Conservation (phyloP, 30 jellyfish, hydroid and myxozoan genomes). For the Aurelia aurita region DNA sequence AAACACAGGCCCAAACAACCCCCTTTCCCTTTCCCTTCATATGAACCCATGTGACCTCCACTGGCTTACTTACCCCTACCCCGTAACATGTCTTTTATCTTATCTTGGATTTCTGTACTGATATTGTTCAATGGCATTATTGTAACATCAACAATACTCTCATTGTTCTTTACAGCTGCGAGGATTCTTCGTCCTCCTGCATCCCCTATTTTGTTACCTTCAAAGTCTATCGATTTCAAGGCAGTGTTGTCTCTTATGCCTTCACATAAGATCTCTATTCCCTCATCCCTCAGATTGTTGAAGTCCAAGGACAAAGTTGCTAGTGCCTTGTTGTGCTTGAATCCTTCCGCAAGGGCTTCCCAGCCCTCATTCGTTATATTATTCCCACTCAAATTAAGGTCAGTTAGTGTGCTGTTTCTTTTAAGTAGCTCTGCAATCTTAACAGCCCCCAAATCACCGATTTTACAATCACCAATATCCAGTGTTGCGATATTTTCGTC, state of each 20-base stretch:
- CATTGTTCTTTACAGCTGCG: conserved; percentile 64
- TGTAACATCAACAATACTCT: conserved; percentile 61
- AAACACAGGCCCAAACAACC: too few species aligned
- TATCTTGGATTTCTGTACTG: conserved; percentile 53
- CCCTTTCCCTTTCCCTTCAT: too few species aligned
- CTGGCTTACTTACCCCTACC: conserved; percentile 1
- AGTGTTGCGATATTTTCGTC: conserved; percentile 55
- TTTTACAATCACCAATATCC: conserved; percentile 72
- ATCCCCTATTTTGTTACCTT: conserved; percentile 74
- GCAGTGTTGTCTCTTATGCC: conserved; percentile 68
- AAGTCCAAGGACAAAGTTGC: conserved; percentile 70
- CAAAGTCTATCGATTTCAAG: conserved; percentile 73
- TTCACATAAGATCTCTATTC: conserved; percentile 64
- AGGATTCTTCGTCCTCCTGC: conserved; percentile 68
- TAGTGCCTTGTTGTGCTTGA: conserved; percentile 48
- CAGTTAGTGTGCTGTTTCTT: conserved; percentile 40
- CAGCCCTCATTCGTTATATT: conserved; percentile 44
- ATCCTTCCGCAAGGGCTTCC: conserved; percentile 68
- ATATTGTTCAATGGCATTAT: conserved; percentile 63
- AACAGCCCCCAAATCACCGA: conserved; percentile 72
- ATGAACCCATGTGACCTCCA: too few species aligned
- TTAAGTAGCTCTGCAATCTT: conserved; percentile 51
- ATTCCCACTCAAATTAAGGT: conserved; percentile 60
- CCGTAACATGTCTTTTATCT: conserved; percentile 43
- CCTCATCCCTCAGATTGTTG: conserved; percentile 76